Percentiles rank a stretch among this genome's conserved stretches.
These are phyloP conservation scores for Eubasilissa regina DNA, from an alignment of 1,140 invertebrate species.

Conservation along the genomic window DNA sequence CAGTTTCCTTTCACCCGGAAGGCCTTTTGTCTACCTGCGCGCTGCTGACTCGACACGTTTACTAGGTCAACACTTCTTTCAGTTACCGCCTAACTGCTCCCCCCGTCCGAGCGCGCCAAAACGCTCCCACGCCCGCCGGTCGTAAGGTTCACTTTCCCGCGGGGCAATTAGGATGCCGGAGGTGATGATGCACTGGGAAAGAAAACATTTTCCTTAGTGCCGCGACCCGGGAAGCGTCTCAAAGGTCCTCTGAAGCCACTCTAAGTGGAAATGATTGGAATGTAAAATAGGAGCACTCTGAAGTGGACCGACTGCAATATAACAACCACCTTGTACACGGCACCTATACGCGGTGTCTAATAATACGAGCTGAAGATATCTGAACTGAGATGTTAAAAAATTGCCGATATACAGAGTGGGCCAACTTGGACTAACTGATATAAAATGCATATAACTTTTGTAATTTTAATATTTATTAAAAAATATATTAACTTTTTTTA, in stretches of 20 bases:
- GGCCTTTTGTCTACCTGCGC: slow-evolving; percentile 28
- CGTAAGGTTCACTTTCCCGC: neutral
- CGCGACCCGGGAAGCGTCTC: neutral
- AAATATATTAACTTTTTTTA: no score
- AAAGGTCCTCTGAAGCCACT: slow-evolving; percentile 12
- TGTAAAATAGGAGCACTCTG: neutral
- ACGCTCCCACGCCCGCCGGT: neutral
- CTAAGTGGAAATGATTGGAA: slow-evolving; percentile 31
- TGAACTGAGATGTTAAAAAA: no score
- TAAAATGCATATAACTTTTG: no score
- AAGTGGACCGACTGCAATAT: neutral
- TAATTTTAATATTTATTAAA: no score
- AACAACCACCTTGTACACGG: no score
- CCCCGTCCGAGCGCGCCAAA: neutral
- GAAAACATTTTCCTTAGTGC: slow-evolving; percentile 19
- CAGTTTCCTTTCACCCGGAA: slow-evolving; percentile 33
- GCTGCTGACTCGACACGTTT: slow-evolving; percentile 19
- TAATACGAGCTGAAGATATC: no score
- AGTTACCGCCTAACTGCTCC: neutral
- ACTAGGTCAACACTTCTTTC: slow-evolving; percentile 43
- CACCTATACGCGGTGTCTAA: no score
- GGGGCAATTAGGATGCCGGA: neutral
- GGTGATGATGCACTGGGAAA: neutral
- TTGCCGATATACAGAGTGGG: no score
- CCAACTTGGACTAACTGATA: no score